Evolutionary conservation across 2,113 vertebrate genomes (phyloP).

Genomic region (Epinephelus fuscoguttatus): DNA sequence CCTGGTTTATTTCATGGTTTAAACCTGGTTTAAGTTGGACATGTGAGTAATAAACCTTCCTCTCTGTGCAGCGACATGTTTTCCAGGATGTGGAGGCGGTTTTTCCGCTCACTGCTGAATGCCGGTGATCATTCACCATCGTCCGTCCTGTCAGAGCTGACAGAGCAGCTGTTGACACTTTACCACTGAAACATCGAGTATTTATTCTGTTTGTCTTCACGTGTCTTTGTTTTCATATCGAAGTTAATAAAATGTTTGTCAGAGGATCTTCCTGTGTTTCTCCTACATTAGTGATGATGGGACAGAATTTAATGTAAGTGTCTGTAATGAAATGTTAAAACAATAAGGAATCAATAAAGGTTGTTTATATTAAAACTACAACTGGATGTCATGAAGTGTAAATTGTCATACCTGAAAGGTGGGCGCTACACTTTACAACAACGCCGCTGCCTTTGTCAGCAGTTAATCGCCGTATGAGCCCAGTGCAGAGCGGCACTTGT

Average conservation of each 20-base stretch:
- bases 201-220: not conserved
- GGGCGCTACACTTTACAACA: too few relatives aligned
- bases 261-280: not conserved
- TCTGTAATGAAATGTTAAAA: too few relatives aligned
- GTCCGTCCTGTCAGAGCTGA: slow-evolving; percentile 61
- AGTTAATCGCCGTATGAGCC: too few relatives aligned
- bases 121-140: slow-evolving; percentile 5
- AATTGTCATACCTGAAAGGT: too few relatives aligned
- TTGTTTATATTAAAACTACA: too few relatives aligned
- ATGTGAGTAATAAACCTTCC: not conserved
- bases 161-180: slow-evolving; percentile 21
- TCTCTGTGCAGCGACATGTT: slow-evolving; percentile 18
- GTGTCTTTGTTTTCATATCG: not conserved
- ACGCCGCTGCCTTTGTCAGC: too few relatives aligned
- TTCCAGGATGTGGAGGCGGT: slow-evolving; percentile 20
- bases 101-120: slow-evolving; percentile 71
- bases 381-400: too few relatives aligned
- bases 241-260: not conserved
- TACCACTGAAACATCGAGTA: not conserved
- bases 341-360: too few relatives aligned
- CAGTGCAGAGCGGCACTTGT: too few relatives aligned
- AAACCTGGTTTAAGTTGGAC: not conserved
- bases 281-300: not conserved
- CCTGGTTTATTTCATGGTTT: not conserved
- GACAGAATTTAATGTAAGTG: not conserved